These are phyloP conservation scores for Kryptolebias marmoratus DNA, from an alignment of 2,113 vertebrate genomes.

Conservation along the genomic window DNA sequence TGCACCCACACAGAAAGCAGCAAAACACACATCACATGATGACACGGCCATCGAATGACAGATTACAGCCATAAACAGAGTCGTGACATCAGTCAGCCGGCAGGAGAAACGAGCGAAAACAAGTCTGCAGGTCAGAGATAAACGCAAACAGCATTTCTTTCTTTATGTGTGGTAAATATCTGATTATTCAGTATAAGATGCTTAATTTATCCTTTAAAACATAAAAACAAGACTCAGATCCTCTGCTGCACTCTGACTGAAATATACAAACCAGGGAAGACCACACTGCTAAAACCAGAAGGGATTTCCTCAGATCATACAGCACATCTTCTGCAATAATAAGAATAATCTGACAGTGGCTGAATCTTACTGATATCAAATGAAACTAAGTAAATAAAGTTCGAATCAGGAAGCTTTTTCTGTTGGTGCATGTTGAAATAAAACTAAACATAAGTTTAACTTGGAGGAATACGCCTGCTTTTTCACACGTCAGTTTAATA, in stretches of 20 bases:
- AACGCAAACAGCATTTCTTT: no score
- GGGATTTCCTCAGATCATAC: not conserved
- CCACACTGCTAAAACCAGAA: not conserved
- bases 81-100: no score
- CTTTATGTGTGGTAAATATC: no score
- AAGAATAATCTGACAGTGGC: no score
- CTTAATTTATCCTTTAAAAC: no score
- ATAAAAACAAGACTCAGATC: no score
- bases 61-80: slow-evolving; percentile 19
- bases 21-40: slow-evolving; percentile 13
- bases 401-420: not conserved
- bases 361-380: no score
- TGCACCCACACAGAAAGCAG: slow-evolving; percentile 55
- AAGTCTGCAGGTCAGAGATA: no score
- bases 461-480: no score
- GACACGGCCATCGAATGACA: slow-evolving; percentile 28
- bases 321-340: no score
- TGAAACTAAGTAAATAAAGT: not conserved
- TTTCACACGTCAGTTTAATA: not conserved
- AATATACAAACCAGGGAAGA: not conserved
- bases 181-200: no score
- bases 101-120: no score
- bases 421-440: not conserved
- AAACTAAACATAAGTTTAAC: not conserved
- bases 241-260: not conserved